Evolutionary conservation across 2,888 invertebrate species (phyloP), one percentile per base, ranked within the genome.

Genomic region (Lochmaea crataegi): DNA sequence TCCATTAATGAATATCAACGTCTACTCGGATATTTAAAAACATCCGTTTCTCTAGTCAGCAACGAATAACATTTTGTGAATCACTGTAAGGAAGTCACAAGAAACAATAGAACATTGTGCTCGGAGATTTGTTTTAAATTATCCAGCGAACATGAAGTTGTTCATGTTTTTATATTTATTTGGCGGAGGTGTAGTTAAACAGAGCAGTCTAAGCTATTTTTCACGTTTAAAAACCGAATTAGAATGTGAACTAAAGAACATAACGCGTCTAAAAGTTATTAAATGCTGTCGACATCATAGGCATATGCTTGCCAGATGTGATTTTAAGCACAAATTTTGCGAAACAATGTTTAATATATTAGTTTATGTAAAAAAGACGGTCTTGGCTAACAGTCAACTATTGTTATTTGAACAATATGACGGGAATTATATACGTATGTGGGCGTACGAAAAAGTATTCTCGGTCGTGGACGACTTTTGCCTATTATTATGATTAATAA

Each of bases 71-170:
- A 75, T 71, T 75, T 74, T 72, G 71, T 73, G 77, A 71, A 73
- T 70, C 74, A 64, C 77, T 71, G 74, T 68, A 38, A 77, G 72
- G 73, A 74, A 75, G 75, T 72, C 72, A 65, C 74, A 66, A 61
- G 45, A 61, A 75, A 78, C 78, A 78, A 76, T 76, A 71, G 76
- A 63, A 76, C 69, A 76, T 76, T 74, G 74, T 78, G 72, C 75
- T 73, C 42, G 64, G 72, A 68, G 78, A 77, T 78, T 76, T 78
- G 78, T 75, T 78, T 78, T 78, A 76, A 77, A 78, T 78, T 75
- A 78, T 75, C 70, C 67, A 75, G 73, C 65, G 67, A 73, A 75
- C 74, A 66, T 73, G 32, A 68, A 48, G 16, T 53, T 18, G 10
- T 10, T 10, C 9, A 18, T 10, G 18, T 18, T 53, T 18, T 16